Conservation (phyloP, 2,797 vertebrate species). For the Sternarchorhynchus goeldii region DNA sequence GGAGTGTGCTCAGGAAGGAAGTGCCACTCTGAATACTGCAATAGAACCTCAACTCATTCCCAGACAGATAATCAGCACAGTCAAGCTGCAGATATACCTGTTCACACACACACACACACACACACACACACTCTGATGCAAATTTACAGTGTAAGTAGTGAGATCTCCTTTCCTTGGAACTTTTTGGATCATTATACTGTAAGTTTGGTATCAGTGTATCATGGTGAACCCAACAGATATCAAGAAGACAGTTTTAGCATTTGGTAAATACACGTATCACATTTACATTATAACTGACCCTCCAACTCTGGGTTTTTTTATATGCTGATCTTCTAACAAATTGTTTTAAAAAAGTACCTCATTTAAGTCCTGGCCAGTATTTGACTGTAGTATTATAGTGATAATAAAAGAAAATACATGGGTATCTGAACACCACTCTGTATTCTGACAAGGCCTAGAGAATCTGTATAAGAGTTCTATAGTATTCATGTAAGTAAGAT, state of each 20-base stretch:
- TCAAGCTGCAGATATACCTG: conserved; percentile 18
- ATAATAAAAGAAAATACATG: no score
- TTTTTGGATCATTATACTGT: conserved; percentile 5
- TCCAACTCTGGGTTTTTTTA: neutral
- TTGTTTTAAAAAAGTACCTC: neutral
- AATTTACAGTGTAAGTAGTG: neutral
- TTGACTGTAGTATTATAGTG: neutral
- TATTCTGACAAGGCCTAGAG: no score
- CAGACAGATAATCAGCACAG: conserved; percentile 57
- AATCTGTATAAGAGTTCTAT: no score
- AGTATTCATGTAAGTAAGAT: neutral
- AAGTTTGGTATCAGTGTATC: neutral
- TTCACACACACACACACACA: neutral
- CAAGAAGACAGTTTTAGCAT: conserved; percentile 7
- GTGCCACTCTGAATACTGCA: conserved; percentile 72
- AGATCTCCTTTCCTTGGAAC: neutral
- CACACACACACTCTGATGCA: neutral
- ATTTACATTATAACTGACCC: conserved; percentile 34
- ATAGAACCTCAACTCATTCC: conserved; percentile 66
- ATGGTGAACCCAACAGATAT: neutral
- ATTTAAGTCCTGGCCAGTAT: neutral
- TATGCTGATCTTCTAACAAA: neutral
- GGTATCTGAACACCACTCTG: no score
- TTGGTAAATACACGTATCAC: conserved; percentile 9
- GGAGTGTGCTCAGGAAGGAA: conserved; percentile 78